Percentiles rank a stretch among this genome's conserved stretches.
Conservation (phyloP, 1,140 invertebrate genomes). For the Scaptomyza graminum region DNA sequence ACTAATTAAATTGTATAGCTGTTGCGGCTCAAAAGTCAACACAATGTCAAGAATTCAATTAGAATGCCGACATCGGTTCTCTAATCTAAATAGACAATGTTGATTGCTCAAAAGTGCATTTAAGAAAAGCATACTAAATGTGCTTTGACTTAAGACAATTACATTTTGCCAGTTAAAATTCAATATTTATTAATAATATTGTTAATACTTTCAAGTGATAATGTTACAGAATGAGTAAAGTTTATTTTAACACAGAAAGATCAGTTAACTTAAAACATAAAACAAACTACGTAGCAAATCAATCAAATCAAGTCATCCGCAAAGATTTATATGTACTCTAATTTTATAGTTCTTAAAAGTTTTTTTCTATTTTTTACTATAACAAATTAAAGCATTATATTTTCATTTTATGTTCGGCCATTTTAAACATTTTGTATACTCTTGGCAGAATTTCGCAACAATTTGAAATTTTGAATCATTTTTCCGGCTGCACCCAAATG, state of each 20-base stretch:
- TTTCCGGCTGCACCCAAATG: constrained; percentile 29
- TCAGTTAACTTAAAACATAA: too few relatives aligned
- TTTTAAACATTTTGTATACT: constrained; percentile 17
- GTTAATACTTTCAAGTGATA: too few relatives aligned
- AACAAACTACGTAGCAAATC: too few relatives aligned
- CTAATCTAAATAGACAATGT: constrained; percentile 1
- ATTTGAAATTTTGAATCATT: constrained; percentile 26
- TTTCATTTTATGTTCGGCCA: background rate
- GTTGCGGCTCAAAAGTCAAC: background rate
- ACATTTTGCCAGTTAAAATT: too few relatives aligned
- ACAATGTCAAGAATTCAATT: background rate
- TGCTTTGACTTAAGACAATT: too few relatives aligned
- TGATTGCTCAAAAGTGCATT: background rate
- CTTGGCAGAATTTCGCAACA: constrained; percentile 16
- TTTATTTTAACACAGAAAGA: too few relatives aligned
- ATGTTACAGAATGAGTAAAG: too few relatives aligned
- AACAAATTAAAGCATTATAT: background rate
- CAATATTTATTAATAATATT: too few relatives aligned
- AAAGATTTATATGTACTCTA: too few relatives aligned
- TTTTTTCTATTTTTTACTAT: too few relatives aligned
- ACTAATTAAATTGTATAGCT: constrained; percentile 2
- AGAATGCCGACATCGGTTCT: background rate
- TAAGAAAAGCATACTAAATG: background rate
- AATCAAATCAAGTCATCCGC: too few relatives aligned
- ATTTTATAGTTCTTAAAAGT: too few relatives aligned